Evolutionary conservation across 1,140 invertebrate species (phyloP).

Genomic region (Mamestra configurata): DNA sequence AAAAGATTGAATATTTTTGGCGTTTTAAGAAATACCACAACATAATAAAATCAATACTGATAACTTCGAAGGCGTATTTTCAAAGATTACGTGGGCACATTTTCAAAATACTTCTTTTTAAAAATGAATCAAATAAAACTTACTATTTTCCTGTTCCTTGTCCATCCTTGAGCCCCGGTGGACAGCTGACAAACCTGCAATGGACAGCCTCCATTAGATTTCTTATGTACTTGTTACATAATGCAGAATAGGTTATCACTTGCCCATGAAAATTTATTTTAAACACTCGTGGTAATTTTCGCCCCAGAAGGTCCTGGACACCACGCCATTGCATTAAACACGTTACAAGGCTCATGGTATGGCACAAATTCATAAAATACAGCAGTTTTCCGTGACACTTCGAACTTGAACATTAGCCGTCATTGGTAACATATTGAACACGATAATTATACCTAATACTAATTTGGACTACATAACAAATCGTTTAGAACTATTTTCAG

Average conservation of each 20-base stretch:
- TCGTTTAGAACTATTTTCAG: constrained; percentile 65
- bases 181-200: constrained; percentile 91
- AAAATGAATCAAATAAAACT: constrained; percentile 73
- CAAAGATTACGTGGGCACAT: neutral
- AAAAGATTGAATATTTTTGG: neutral
- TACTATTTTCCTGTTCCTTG: constrained; percentile 92
- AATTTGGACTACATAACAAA: constrained; percentile 33
- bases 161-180: constrained; percentile 91
- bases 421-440: constrained; percentile 57
- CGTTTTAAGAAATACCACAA: constrained; percentile 1
- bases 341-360: constrained; percentile 50
- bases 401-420: constrained; percentile 57
- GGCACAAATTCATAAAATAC: constrained; percentile 69
- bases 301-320: constrained; percentile 53
- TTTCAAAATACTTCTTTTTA: constrained; percentile 1
- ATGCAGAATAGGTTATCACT: constrained; percentile 85
- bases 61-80: neutral
- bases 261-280: constrained; percentile 62
- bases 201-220: constrained; percentile 77
- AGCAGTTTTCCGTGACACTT: constrained; percentile 62
- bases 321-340: constrained; percentile 57
- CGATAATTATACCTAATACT: constrained; percentile 44
- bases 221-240: constrained; percentile 84
- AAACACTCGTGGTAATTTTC: constrained; percentile 58
- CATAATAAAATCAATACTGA: constrained; percentile 31